phyloP scores from a whole-genome alignment of 2,797 vertebrate species.

The Melanitta fusca region DNA sequence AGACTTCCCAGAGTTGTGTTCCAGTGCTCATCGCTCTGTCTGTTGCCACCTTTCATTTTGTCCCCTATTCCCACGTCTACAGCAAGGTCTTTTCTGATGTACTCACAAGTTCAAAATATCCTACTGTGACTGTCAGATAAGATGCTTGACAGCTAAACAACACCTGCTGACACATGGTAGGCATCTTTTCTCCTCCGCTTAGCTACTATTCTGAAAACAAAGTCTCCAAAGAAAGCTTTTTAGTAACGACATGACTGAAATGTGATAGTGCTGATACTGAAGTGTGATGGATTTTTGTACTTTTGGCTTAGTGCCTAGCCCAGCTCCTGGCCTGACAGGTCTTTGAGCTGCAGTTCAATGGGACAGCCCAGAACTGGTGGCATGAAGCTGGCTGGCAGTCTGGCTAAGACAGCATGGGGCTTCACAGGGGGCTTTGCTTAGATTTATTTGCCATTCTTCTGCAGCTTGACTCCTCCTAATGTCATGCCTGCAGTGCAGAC shows the following conservation, averaged over 20 bases:
- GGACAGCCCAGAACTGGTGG: background rate
- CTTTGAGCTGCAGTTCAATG: background rate
- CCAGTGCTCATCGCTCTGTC: background rate
- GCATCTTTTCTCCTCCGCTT: background rate
- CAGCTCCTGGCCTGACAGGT: background rate
- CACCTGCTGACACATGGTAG: background rate
- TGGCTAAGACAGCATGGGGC: background rate
- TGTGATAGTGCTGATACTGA: background rate
- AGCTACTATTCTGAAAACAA: background rate
- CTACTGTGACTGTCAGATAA: background rate
- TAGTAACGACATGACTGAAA: background rate
- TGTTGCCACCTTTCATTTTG: background rate
- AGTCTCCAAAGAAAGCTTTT: background rate
- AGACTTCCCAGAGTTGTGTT: background rate
- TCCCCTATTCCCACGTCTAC: rapidly evolving
- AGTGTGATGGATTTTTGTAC: background rate
- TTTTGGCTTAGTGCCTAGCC: background rate
- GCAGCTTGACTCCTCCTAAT: background rate
- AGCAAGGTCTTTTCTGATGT: background rate
- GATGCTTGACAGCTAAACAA: background rate
- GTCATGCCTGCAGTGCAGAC: background rate
- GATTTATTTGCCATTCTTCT: background rate
- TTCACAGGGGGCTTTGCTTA: background rate
- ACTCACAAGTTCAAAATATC: background rate
- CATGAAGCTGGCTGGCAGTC: background rate